Conservation (phyloP, 2,113 vertebrate species). For the Seriola aureovittata region DNA sequence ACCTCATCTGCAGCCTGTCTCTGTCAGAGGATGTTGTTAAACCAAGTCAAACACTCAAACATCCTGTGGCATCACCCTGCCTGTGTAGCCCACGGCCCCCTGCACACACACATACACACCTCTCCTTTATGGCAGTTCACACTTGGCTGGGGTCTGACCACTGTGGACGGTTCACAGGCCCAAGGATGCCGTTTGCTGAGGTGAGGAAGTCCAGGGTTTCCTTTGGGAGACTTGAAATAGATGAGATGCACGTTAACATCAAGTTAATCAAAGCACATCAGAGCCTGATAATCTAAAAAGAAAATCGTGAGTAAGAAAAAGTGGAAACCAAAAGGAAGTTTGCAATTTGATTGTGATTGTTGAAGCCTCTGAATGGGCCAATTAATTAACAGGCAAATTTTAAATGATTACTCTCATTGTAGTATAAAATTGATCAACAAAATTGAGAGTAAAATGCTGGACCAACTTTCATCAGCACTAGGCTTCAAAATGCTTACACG, state of each 20-base stretch:
- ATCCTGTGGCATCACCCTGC: conserved; percentile 82
- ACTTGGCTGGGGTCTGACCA: conserved; percentile 55
- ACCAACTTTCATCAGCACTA: conserved; percentile 55
- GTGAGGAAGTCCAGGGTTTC: conserved; percentile 2
- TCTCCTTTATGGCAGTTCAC: conserved; percentile 72
- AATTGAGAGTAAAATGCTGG: conserved; percentile 43
- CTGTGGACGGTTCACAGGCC: conserved; percentile 48
- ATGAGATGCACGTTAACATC: background rate
- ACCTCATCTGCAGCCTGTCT: conserved; percentile 82
- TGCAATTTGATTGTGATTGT: background rate
- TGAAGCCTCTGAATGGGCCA: background rate
- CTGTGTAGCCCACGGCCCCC: conserved; percentile 30
- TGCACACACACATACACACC: conserved; percentile 25
- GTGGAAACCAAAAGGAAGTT: background rate
- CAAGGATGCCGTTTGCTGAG: conserved; percentile 22
- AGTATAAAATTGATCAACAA: conserved; percentile 1
- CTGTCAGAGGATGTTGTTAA: conserved; percentile 87
- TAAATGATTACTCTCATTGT: conserved; percentile 4
- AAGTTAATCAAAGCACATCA: background rate
- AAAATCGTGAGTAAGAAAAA: background rate
- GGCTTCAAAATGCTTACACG: conserved; percentile 42
- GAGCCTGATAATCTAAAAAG: background rate
- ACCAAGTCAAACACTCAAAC: conserved; percentile 86
- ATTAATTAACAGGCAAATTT: conserved; percentile 14
- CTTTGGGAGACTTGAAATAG: background rate